Evolutionary conservation across 2,113 vertebrate genomes (phyloP).

Genomic region (Ptilonorhynchus violaceus): DNA sequence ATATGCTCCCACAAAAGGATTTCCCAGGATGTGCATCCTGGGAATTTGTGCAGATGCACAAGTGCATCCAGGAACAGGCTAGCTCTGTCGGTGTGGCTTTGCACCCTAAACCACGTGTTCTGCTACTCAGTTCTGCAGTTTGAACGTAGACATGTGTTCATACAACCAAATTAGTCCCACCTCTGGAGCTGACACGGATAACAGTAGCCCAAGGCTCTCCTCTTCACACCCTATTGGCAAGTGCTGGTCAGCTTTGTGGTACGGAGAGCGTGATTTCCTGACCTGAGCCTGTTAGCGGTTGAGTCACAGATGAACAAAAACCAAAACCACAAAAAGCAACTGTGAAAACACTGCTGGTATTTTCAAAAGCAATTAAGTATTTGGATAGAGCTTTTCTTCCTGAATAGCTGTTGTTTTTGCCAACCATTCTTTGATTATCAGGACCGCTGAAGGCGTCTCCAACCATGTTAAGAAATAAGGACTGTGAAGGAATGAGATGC

Average conservation of each 20-base stretch:
- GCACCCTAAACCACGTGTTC: fast-evolving
- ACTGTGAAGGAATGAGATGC: neutral
- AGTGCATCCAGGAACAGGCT: neutral
- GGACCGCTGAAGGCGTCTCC: neutral
- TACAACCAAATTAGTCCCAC: neutral
- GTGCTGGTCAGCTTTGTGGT: neutral
- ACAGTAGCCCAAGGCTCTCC: neutral
- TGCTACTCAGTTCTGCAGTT: neutral
- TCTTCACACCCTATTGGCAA: fast-evolving
- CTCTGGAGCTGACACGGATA: neutral
- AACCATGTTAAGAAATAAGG: neutral
- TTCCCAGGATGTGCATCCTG: too few relatives aligned
- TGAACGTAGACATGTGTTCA: neutral
- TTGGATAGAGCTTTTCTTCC: neutral
- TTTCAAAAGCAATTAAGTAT: neutral
- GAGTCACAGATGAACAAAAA: neutral
- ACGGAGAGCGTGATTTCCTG: neutral
- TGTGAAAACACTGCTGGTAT: neutral
- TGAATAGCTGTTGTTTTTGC: neutral
- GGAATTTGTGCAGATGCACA: neutral
- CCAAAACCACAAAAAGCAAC: fast-evolving
- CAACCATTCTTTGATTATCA: neutral
- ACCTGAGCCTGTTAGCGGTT: neutral
- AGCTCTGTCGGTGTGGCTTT: neutral
- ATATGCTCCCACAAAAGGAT: fast-evolving